Evolutionary conservation across 2,113 vertebrate species (phyloP).

Genomic region (Gnathonemus echidnorhynchus): DNA sequence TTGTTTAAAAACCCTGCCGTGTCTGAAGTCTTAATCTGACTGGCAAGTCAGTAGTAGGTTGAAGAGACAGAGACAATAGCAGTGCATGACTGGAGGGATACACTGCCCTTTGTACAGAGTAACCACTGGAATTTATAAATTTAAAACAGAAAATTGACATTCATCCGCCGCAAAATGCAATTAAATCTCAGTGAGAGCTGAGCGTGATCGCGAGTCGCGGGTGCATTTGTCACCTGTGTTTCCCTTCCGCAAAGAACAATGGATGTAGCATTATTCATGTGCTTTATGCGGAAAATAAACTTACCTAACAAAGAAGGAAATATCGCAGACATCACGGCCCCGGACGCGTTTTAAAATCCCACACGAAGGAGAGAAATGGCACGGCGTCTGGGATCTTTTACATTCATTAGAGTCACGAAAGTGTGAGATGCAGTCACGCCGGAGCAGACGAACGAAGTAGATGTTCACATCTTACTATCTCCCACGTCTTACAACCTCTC

Average conservation of each 20-base stretch:
- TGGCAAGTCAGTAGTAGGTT: background rate
- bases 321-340: slow-evolving; percentile 36
- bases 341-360: slow-evolving; percentile 29
- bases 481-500: slow-evolving; percentile 24
- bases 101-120: background rate
- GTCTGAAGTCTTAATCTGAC: background rate
- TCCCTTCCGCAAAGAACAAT: background rate
- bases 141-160: background rate
- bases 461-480: slow-evolving; percentile 12
- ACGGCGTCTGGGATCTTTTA: slow-evolving; percentile 15
- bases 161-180: background rate
- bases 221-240: background rate
- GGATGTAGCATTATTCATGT: background rate
- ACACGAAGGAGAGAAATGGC: slow-evolving; percentile 1
- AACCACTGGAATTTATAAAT: background rate
- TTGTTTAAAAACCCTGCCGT: background rate
- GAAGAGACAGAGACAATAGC: background rate
- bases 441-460: slow-evolving; percentile 7
- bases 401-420: slow-evolving; percentile 20
- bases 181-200: background rate
- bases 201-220: too few species aligned
- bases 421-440: slow-evolving; percentile 14
- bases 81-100: background rate
- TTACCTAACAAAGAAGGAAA: slow-evolving; percentile 39
- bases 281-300: slow-evolving; percentile 26